Conservation (phyloP, 2,113 vertebrate genomes). For the Struthio camelus region DNA sequence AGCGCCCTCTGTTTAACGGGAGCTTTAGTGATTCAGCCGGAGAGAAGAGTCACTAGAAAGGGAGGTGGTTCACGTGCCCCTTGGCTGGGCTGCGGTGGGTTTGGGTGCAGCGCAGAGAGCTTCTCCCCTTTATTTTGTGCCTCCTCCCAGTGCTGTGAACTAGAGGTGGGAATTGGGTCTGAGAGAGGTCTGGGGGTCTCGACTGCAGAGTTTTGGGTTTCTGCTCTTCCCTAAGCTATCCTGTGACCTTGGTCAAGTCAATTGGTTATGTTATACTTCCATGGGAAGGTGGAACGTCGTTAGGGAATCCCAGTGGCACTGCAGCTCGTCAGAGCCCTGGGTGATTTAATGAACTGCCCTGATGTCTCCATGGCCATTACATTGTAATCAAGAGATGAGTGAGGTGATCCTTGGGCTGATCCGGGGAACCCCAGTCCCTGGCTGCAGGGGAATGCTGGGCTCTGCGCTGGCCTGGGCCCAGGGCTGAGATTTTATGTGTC, state of each 20-base stretch:
- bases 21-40: not conserved
- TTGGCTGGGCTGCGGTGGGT: not conserved
- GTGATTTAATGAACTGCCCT: not conserved
- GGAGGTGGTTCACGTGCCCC: not conserved
- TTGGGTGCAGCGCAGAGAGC: not conserved
- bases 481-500: not conserved
- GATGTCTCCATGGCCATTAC: not conserved
- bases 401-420: not conserved
- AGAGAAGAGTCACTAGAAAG: not conserved
- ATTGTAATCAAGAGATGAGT: not conserved
- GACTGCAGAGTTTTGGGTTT: not conserved
- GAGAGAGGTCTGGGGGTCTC: not conserved
- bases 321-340: not conserved
- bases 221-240: not conserved
- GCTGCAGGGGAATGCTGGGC: rapidly evolving
- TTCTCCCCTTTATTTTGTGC: not conserved
- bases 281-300: not conserved
- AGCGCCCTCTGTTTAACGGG: not conserved
- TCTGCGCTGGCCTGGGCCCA: not conserved
- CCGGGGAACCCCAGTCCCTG: rapidly evolving
- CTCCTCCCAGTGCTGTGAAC: not conserved
- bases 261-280: not conserved
- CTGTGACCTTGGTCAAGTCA: not conserved
- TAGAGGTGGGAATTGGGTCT: not conserved
- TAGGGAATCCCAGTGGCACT: not conserved